Evolutionary conservation across 2,113 vertebrate species (phyloP), one percentile per base, ranked within the genome.

Genomic region (Anoplopoma fimbria): DNA sequence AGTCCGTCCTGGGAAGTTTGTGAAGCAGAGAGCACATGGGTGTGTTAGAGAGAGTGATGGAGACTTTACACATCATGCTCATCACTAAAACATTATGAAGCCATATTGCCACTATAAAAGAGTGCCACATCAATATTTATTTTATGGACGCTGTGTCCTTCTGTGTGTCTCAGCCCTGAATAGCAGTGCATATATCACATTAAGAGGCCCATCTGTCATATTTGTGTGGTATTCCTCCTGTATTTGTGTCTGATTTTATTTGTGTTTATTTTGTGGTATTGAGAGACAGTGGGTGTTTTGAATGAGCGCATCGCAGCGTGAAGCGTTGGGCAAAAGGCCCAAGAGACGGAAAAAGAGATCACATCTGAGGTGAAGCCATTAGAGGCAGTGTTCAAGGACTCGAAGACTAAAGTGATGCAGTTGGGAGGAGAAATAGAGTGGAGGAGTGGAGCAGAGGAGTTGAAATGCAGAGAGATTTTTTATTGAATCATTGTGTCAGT

Each of bases 291-390:
- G 63, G 49, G 8, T 77, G 81, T 83, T 88, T 84, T 75, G 51
- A 82, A 86, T 65, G 45, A 84, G 63, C 1, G 69, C 65, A 68
- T 36, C 29, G 79, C 73, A 60, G 72, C 63, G 23, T n/a, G 31
- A 33, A 75, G 79, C 78, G 29, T 62, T 49, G 40, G 25, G 75
- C 68, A 79, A 86, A 88, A 84, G 69, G n/a, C 69, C 67, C 69
- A 31, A 57, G 86, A 74, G 67, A 75, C 15, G 9, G 40, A 57
- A 58, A 65, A 64, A 78, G 62, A 83, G 49, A 81, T 82, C 75
- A 62, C 77, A 49, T 88, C 69, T 77, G 69, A 78, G 75, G 83
- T 77, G 88, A 90, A 81, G 80, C 86, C 80, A 91, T 92, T 92
- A 91, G 74, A 88, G 78, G 67, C 75, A 67, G 55, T 3, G 6